phyloP scores from a whole-genome alignment of 1,140 invertebrate species.

The Phymorhynchus buccinoides region DNA sequence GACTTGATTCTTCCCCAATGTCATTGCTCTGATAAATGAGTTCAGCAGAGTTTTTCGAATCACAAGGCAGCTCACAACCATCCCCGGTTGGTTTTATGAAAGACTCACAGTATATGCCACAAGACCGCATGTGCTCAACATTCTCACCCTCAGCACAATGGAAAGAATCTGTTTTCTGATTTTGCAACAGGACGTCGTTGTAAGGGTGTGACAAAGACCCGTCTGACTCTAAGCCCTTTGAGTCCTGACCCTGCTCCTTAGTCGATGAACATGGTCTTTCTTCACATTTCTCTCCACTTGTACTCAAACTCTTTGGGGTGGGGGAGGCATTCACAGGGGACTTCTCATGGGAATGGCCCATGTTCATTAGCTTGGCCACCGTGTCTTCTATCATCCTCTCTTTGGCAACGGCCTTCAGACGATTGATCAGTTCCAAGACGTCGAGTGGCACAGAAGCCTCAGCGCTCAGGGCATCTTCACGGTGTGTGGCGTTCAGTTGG shows the following conservation, averaged over 20 bases:
- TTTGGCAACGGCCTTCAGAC: conserved; percentile 11
- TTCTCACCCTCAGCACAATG: not conserved
- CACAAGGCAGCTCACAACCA: not conserved
- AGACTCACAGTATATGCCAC: not conserved
- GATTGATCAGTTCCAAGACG: conserved; percentile 2
- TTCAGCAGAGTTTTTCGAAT: not conserved
- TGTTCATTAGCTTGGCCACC: not conserved
- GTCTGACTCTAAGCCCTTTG: not conserved
- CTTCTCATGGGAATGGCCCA: not conserved
- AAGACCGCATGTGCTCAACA: not conserved
- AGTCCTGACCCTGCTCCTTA: not conserved
- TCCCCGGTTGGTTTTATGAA: not conserved
- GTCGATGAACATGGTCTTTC: not conserved
- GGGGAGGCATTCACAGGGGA: not conserved
- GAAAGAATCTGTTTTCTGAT: not conserved
- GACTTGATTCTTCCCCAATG: not conserved
- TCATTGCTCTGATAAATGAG: not conserved
- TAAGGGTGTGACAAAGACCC: not conserved
- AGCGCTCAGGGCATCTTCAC: not conserved
- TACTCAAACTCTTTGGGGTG: not conserved
- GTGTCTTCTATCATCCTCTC: conserved; percentile 21
- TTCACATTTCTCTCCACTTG: not conserved
- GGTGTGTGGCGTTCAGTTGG: not conserved
- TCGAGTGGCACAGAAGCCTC: not conserved
- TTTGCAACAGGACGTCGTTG: not conserved